phyloP scores from a whole-genome alignment of 2,797 vertebrate genomes.

The Tenualosa ilisha region DNA sequence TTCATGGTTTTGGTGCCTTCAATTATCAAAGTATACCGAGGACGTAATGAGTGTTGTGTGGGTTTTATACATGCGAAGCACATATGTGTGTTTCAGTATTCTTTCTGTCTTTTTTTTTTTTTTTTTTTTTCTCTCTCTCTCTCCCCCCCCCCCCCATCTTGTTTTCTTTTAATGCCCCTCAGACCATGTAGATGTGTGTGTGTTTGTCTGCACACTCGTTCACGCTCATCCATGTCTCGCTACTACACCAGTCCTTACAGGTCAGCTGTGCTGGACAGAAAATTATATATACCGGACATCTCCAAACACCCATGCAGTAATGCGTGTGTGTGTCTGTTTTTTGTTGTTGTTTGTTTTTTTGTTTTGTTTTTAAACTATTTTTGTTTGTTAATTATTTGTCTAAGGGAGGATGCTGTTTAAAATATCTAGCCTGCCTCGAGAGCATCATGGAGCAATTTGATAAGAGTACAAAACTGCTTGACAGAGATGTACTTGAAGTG shows the following conservation, averaged over 20 bases:
- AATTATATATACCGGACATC: not conserved
- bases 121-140: too few relatives aligned
- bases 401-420: slow-evolving; percentile 47
- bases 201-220: not conserved
- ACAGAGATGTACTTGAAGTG: slow-evolving; percentile 44
- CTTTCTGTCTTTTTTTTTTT: slow-evolving; percentile 9
- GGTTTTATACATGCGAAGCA: slow-evolving; percentile 43
- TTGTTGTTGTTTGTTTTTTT: not conserved
- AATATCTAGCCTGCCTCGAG: slow-evolving; percentile 40
- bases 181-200: slow-evolving; percentile 1
- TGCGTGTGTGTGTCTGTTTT: not conserved
- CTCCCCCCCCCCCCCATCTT: not conserved
- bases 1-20: slow-evolving; percentile 70
- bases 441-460: slow-evolving; percentile 13
- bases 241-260: not conserved
- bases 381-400: slow-evolving; percentile 11
- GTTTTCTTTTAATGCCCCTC: not conserved
- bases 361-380: not conserved
- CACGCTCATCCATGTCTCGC: not conserved
- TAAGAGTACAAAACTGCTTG: not conserved
- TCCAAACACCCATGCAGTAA: not conserved
- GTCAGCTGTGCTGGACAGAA: not conserved
- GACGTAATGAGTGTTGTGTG: slow-evolving; percentile 30
- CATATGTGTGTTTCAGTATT: slow-evolving; percentile 31
- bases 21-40: slow-evolving; percentile 57